These are phyloP conservation scores for Brachynemurus nebulosus DNA, from an alignment of 2,888 invertebrate genomes.

Conservation along the genomic window DNA sequence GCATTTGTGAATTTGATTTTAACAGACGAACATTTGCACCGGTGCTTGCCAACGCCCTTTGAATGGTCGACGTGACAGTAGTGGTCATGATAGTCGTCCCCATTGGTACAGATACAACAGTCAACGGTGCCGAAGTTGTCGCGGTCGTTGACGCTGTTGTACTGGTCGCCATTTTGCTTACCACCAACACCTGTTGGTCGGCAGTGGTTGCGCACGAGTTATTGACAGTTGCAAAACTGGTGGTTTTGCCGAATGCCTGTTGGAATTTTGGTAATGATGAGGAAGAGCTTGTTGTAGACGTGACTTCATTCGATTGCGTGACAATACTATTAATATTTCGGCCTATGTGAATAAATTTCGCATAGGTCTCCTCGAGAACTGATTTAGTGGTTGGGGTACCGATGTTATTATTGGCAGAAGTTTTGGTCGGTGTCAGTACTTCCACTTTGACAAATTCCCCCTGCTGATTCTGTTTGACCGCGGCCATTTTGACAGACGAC, in stretches of 20 bases:
- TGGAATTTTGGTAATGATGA: slow-evolving; percentile 56
- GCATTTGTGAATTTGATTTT: too few species aligned
- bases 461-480: slow-evolving; percentile 32
- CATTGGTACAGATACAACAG: neutral
- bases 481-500: slow-evolving; percentile 30
- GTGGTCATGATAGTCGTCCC: neutral
- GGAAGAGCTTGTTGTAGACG: slow-evolving; percentile 33
- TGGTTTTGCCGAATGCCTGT: slow-evolving; percentile 61
- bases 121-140: neutral
- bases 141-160: neutral
- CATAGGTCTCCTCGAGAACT: slow-evolving; percentile 40
- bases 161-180: neutral
- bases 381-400: slow-evolving; percentile 28
- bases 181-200: neutral
- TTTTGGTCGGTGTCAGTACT: slow-evolving; percentile 20
- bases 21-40: too few species aligned
- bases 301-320: slow-evolving; percentile 27
- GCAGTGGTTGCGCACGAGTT: slow-evolving; percentile 22
- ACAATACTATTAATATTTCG: slow-evolving; percentile 13
- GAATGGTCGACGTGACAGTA: neutral
- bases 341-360: slow-evolving; percentile 38
- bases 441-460: neutral
- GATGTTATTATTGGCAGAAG: slow-evolving; percentile 28
- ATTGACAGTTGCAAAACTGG: slow-evolving; percentile 15
- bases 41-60: neutral